These are phyloP conservation scores for Mormoops blainvillei DNA, from an alignment of 2,113 vertebrate species.

Conservation along the genomic window DNA sequence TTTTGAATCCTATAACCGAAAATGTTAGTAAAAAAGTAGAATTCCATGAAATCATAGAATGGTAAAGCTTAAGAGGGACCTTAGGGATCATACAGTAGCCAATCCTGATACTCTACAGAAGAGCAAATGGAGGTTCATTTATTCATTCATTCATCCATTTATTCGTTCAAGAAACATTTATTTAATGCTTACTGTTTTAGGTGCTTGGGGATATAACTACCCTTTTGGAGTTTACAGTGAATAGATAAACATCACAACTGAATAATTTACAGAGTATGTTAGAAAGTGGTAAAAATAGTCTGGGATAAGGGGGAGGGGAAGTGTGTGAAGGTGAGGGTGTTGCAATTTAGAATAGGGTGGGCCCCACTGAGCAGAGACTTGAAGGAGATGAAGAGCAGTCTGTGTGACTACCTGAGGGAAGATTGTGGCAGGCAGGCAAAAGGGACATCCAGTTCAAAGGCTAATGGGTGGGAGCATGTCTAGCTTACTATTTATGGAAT, in stretches of 20 bases:
- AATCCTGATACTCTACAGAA: background rate
- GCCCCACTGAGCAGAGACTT: background rate
- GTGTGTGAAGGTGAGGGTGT: background rate
- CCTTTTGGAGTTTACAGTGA: background rate
- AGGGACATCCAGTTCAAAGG: background rate
- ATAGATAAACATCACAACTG: background rate
- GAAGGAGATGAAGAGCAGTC: background rate
- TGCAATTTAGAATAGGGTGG: background rate
- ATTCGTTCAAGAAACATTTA: background rate
- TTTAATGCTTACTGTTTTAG: background rate
- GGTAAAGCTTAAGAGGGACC: background rate
- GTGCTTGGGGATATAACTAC: background rate
- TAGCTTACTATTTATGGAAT: background rate
- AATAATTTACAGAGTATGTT: background rate
- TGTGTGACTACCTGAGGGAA: background rate
- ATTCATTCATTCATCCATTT: background rate
- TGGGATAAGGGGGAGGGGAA: background rate
- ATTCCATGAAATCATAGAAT: slow-evolving; percentile 17
- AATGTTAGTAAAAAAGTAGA: background rate
- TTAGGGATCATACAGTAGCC: background rate
- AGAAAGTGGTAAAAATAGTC: background rate
- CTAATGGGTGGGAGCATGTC: background rate
- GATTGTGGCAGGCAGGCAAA: background rate
- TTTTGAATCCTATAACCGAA: background rate
- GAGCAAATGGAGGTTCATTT: background rate